Percentiles rank a stretch among this genome's conserved stretches.
Evolutionary conservation across 2,113 vertebrate genomes (phyloP).

Genomic region (Reinhardtius hippoglossoides): DNA sequence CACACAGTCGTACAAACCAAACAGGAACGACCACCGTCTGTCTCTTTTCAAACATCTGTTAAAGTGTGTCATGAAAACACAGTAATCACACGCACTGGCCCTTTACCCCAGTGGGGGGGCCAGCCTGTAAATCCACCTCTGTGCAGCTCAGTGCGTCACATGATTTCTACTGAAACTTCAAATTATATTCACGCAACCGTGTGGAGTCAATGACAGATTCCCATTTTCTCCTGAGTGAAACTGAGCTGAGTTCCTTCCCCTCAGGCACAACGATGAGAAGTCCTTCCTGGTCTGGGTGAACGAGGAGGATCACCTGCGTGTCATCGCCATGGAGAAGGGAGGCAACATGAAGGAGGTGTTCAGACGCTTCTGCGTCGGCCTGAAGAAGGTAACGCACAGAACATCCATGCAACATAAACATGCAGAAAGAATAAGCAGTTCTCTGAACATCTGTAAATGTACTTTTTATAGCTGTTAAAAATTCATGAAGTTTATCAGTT

Average conservation of each 20-base stretch:
- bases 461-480: no score
- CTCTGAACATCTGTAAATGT: no score
- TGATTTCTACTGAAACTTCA: background rate
- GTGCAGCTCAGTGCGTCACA: no score
- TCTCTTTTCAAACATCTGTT: constrained; percentile 25
- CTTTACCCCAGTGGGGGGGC: background rate
- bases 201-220: no score
- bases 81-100: background rate
- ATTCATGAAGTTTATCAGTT: no score
- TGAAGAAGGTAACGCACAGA: constrained; percentile 85
- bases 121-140: no score
- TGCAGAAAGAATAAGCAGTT: background rate
- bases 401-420: background rate
- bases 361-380: constrained; percentile 93
- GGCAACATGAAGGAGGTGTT: constrained; percentile 99
- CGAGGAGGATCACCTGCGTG: constrained; percentile 94
- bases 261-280: constrained; percentile 93
- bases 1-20: background rate
- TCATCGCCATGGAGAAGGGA: constrained; percentile 95
- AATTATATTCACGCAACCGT: background rate
- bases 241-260: constrained; percentile 5
- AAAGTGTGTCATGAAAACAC: constrained; percentile 5
- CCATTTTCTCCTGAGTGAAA: background rate
- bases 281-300: constrained; percentile 97
- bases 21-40: background rate